A percentile compares a stretch with the other conserved stretches of the same genome.
Evolutionary conservation across 2,113 vertebrate genomes (phyloP).

Genomic region (Fukomys damarensis): DNA sequence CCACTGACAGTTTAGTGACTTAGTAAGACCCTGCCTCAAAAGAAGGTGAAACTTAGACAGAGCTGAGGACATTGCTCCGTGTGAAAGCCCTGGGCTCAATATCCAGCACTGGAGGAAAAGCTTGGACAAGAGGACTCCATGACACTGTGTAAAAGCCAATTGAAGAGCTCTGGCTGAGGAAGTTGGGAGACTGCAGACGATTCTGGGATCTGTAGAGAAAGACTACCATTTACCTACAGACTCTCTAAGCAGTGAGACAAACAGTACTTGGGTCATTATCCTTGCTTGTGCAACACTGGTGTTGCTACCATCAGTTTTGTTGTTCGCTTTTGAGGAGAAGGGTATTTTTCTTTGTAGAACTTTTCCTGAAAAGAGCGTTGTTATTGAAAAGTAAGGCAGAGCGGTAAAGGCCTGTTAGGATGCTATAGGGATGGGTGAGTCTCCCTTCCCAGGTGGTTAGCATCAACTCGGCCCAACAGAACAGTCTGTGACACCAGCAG

Average conservation of each 20-base stretch:
- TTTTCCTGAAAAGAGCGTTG: neutral
- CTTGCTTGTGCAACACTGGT: neutral
- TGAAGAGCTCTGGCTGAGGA: neutral
- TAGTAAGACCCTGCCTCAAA: neutral
- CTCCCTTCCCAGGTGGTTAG: neutral
- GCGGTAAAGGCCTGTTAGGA: neutral
- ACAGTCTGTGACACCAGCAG: neutral
- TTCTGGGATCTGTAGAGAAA: neutral
- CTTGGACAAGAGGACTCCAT: neutral
- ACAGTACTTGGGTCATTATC: neutral
- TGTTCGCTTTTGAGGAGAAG: neutral
- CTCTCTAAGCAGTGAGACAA: neutral
- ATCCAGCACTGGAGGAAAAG: neutral
- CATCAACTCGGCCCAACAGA: fast-evolving
- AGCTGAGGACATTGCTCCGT: neutral
- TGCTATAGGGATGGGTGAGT: neutral
- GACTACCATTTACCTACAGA: neutral
- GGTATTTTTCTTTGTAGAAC: neutral
- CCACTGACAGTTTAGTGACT: neutral
- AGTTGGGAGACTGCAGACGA: neutral
- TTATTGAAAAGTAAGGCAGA: neutral
- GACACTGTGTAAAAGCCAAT: neutral
- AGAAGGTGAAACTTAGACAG: neutral
- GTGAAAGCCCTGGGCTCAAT: neutral
- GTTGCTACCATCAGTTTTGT: neutral